Conservation (phyloP, 1,140 invertebrate species). For the Neodiprion pinetum region DNA sequence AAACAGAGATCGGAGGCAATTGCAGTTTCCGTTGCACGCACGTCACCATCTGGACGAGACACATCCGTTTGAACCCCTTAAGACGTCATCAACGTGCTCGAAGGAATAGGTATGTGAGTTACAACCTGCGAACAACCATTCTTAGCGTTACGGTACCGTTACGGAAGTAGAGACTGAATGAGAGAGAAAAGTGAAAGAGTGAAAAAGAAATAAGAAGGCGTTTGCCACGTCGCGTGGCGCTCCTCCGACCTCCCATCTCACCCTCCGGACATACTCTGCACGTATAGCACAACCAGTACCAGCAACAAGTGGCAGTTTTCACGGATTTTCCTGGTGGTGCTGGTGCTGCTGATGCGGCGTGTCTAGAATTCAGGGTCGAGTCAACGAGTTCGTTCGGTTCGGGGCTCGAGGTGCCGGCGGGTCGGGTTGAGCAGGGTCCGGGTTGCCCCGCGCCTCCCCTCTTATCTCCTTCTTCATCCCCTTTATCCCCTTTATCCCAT, state of each 20-base stretch:
- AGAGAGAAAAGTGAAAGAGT: background rate
- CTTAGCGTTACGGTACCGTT: no score
- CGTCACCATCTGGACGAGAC: no score
- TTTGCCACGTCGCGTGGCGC: no score
- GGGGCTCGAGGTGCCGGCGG: background rate
- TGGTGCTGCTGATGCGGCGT: slow-evolving; percentile 26
- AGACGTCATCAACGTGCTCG: no score
- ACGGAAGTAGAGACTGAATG: no score
- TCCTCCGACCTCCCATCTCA: no score
- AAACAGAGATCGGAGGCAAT: background rate
- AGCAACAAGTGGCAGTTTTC: slow-evolving; percentile 64
- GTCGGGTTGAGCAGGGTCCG: slow-evolving; percentile 37
- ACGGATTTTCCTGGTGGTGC: slow-evolving; percentile 61
- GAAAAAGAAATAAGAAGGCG: background rate
- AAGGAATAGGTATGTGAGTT: no score
- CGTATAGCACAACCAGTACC: no score
- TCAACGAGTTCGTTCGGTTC: background rate
- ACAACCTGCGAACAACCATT: no score
- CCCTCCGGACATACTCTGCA: no score
- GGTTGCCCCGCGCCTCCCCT: slow-evolving; percentile 46
- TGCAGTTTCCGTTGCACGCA: no score
- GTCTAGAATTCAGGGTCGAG: slow-evolving; percentile 3
- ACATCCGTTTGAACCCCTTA: no score
- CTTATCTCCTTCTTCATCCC: slow-evolving; percentile 30
- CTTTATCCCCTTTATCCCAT: slow-evolving; percentile 15